Evolutionary conservation across 37 sponge, comb jelly and placozoan species (phyloP).

Genomic region (Oopsacas minuta): DNA sequence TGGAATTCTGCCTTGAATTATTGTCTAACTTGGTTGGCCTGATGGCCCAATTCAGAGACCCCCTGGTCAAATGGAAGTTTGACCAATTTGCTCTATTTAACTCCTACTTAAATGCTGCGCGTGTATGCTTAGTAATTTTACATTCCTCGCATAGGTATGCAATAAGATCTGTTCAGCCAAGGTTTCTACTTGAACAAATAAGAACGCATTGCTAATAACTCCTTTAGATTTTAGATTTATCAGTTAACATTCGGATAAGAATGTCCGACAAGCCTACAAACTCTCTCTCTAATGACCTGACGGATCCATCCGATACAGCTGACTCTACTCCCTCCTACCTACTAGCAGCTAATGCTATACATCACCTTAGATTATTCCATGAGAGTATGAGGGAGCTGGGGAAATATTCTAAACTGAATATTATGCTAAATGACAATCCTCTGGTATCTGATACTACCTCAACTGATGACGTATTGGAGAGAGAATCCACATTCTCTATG

Average conservation of each 20-base stretch:
- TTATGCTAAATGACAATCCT: not conserved
- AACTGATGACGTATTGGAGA: not conserved
- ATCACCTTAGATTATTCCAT: constrained; percentile 3
- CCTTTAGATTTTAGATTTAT: too few species aligned
- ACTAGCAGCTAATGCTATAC: not conserved
- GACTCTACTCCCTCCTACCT: constrained; percentile 10
- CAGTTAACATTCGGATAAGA: not conserved
- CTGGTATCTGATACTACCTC: not conserved
- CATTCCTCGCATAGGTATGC: too few species aligned
- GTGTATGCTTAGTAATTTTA: too few species aligned
- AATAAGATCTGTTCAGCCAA: too few species aligned
- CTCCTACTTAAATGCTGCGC: too few species aligned
- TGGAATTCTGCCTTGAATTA: too few species aligned
- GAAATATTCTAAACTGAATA: not conserved
- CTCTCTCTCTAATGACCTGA: not conserved
- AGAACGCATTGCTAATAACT: too few species aligned
- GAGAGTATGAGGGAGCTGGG: constrained; percentile 10
- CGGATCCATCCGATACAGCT: not conserved
- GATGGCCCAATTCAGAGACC: too few species aligned
- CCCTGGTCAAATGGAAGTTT: too few species aligned
- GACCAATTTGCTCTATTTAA: too few species aligned
- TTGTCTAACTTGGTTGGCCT: too few species aligned
- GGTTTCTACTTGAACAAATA: too few species aligned
- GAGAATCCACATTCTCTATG: not conserved
- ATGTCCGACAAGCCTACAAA: not conserved